Evolutionary conservation across 2,888 invertebrate species (phyloP), one percentile per base, ranked within the genome.

Genomic region (Hartigia nigra): DNA sequence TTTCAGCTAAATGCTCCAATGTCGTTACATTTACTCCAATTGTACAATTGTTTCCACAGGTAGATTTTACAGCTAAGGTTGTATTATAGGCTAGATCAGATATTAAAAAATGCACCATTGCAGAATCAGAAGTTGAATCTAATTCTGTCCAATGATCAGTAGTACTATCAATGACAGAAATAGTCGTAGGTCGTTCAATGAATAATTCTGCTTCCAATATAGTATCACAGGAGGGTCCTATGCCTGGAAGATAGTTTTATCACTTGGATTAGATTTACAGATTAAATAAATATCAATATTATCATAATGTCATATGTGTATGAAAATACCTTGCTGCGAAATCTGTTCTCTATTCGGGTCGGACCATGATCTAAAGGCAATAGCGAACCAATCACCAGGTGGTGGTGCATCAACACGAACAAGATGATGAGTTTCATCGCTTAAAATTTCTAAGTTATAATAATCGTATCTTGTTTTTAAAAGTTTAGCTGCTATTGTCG

Each of bases 371-470:
- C 96, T 93, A 90, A 96, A 97, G 12, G 95, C 95, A 77, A 96
- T 93, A 0, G 95, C 96, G 92, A 95, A 97, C 96, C 97, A 97
- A 87, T 95, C 95, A 1, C 97, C 97, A 0, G 96, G 94, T 78
- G 93, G 92, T 0, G 96, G 96, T 80, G 95, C 94, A 36, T 92
- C 92, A 81, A 96, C 93, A 77, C 92, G 93, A 78, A 95, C 93
- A 55, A 93, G 93, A 75, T 92, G 92, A 85, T 94, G 94, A 77
- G 91, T 92, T 35, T 94, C 94, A 86, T 95, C 93, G 0, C 96
- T 95, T 79, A 92, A 86, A 83, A 96, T 92, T 81, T 95, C 93
- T 72, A 95, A 86, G 32, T 93, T 92, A 86, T 94, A 93, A 76
- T 94, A 92, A 80, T 93, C 92, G 12, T 91, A 89, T 81, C 92